These are phyloP conservation scores for Carettochelys insculpta DNA, from an alignment of 2,113 vertebrate species.

Conservation along the genomic window DNA sequence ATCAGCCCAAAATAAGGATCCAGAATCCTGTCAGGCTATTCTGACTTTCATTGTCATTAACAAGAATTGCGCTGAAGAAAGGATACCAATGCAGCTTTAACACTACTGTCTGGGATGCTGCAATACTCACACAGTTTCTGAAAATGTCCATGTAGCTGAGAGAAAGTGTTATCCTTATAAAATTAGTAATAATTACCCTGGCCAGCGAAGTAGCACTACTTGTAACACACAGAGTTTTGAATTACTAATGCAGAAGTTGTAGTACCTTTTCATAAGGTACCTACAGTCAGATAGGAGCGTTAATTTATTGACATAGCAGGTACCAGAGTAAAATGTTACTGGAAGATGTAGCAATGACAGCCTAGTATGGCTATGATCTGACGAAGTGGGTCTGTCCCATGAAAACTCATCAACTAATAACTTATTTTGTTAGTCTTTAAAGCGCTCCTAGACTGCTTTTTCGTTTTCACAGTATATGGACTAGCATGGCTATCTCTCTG, in stretches of 20 bases:
- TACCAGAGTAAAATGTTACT: neutral
- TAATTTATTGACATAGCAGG: neutral
- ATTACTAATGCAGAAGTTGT: neutral
- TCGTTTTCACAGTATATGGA: too few relatives aligned
- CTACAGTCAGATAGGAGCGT: neutral
- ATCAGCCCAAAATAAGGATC: constrained; percentile 9
- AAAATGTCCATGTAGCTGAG: neutral
- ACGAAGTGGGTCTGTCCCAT: too few relatives aligned
- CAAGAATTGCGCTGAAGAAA: constrained; percentile 29
- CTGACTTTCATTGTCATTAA: constrained; percentile 44
- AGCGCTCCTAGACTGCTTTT: too few relatives aligned
- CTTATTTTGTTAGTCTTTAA: too few relatives aligned
- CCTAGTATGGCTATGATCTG: too few relatives aligned
- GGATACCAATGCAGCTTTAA: constrained; percentile 5
- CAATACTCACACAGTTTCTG: neutral
- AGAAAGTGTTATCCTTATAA: neutral
- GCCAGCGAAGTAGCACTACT: neutral
- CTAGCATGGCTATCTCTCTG: too few relatives aligned
- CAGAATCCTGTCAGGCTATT: constrained; percentile 7
- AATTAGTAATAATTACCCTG: neutral
- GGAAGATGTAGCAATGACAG: neutral
- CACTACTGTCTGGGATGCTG: neutral
- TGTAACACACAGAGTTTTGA: neutral
- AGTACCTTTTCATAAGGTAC: neutral
- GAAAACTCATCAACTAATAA: too few relatives aligned